Conservation (phyloP, 2,113 vertebrate species). For the Etheostoma cragini region DNA sequence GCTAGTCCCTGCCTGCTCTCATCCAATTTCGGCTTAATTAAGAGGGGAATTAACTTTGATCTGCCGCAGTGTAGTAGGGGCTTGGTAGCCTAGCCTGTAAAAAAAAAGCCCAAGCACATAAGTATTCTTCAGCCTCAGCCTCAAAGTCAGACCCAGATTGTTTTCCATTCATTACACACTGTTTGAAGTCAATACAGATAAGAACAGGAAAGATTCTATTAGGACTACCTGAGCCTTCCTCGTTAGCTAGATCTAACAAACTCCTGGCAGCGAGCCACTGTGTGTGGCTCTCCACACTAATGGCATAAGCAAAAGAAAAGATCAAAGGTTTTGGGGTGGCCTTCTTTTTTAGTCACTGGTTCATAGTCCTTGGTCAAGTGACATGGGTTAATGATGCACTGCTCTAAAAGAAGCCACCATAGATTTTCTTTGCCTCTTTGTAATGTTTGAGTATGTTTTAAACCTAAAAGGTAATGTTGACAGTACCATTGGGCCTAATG, state of each 20-base stretch:
- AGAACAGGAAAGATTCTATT: slow-evolving; percentile 71
- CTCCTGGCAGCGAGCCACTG: slow-evolving; percentile 45
- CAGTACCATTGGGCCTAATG: not conserved
- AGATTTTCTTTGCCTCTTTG: not conserved
- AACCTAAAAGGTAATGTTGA: slow-evolving; percentile 5
- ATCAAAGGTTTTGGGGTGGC: slow-evolving; percentile 71
- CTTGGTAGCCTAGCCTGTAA: slow-evolving; percentile 43
- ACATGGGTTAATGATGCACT: slow-evolving; percentile 66
- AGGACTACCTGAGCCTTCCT: slow-evolving; percentile 73
- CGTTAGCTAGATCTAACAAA: slow-evolving; percentile 75
- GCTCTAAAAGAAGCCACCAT: slow-evolving; percentile 16
- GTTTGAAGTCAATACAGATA: slow-evolving; percentile 77
- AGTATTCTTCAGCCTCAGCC: slow-evolving; percentile 67
- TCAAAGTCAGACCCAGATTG: slow-evolving; percentile 60
- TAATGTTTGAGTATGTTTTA: slow-evolving; percentile 22
- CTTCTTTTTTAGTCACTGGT: slow-evolving; percentile 54
- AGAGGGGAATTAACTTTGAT: slow-evolving; percentile 81
- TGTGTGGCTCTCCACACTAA: slow-evolving; percentile 60
- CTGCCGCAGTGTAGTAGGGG: slow-evolving; percentile 54
- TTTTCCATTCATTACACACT: slow-evolving; percentile 63
- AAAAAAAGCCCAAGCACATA: slow-evolving; percentile 62
- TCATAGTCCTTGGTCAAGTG: slow-evolving; percentile 44
- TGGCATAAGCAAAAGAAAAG: slow-evolving; percentile 69
- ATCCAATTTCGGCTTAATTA: slow-evolving; percentile 80
- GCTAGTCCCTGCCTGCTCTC: slow-evolving; percentile 65